These are phyloP conservation scores for Nestor notabilis DNA, from an alignment of 2,113 vertebrate genomes.

Conservation along the genomic window DNA sequence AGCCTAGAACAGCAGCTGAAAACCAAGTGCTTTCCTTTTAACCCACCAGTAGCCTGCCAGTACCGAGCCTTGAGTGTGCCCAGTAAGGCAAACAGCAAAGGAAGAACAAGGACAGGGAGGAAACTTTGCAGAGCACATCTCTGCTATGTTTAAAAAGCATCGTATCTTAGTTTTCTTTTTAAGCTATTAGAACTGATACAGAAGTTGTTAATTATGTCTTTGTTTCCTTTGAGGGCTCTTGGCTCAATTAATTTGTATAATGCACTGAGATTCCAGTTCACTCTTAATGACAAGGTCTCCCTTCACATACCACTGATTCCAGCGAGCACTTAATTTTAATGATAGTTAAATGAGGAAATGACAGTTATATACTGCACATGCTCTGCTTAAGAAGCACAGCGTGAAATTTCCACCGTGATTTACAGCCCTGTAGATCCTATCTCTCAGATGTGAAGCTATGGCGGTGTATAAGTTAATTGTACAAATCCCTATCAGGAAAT, in stretches of 20 bases:
- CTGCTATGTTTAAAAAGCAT: not conserved
- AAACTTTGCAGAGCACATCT: not conserved
- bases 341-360: not conserved
- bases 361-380: not conserved
- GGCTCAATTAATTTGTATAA: constrained; percentile 20
- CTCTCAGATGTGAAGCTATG: too few relatives aligned
- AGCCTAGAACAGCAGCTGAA: not conserved
- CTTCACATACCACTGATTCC: not conserved
- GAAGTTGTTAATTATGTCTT: not conserved
- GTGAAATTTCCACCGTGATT: not conserved
- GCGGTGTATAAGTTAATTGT: not conserved
- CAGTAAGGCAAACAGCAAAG: not conserved
- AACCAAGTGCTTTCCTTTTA: accelerated
- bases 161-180: not conserved
- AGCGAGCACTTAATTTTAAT: not conserved
- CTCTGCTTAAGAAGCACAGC: not conserved
- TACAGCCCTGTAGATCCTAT: not conserved
- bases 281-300: not conserved
- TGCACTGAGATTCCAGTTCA: constrained; percentile 8
- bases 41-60: not conserved
- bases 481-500: not conserved
- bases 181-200: not conserved
- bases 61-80: not conserved
- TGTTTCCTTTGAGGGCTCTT: constrained; percentile 20
- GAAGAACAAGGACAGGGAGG: not conserved